Evolutionary conservation across 2,797 vertebrate species (phyloP), one percentile per base, ranked within the genome.

Genomic region (Sebastes iracundus): DNA sequence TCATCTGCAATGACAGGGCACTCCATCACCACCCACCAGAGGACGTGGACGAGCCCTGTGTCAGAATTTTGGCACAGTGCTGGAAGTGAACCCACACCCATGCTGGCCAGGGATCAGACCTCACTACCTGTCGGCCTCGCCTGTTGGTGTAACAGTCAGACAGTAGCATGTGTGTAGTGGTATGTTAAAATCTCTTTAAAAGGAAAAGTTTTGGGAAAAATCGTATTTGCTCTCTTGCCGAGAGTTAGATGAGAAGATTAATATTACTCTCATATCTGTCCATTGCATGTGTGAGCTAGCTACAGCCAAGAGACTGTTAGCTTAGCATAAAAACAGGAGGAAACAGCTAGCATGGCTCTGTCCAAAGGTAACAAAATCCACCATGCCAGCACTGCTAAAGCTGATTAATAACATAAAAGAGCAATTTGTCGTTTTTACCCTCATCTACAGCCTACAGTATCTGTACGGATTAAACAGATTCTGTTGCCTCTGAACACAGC

Each of bases 71-170:
- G 91, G 86, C 94, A 89, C 7, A 4, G 66, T 7, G 13, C 73
- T 90, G 85, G 86, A 88, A 83, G 90, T 78, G 63, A 87, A 91
- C 85, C 92, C 87, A 93, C 92, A 79, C 93, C 91, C 89, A 35
- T 86, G 55, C 75, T 88, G 83, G 89, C 87, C 2, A 12, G 32
- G 60, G 58, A 85, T 84, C 86, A 93, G 70, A 85, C 62, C 55
- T 85, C 77, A 88, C 71, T 91, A 92, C 90, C 89, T 93, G 83
- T 83, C 75, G 58, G 69, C 60, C 69, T 69, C 14, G 28, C 55
- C 75, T 38, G 35, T 38, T 12, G 35, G 35, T 38, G 35, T 38
- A 38, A 38, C 35, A 38, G 35, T 38, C 35, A 38, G 35, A 38
- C 35, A 38, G 12, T 38, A 38, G 35, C 16, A 1, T 35, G n/a